Conservation (phyloP, 2,113 vertebrate genomes). For the Thomomys bottae region DNA sequence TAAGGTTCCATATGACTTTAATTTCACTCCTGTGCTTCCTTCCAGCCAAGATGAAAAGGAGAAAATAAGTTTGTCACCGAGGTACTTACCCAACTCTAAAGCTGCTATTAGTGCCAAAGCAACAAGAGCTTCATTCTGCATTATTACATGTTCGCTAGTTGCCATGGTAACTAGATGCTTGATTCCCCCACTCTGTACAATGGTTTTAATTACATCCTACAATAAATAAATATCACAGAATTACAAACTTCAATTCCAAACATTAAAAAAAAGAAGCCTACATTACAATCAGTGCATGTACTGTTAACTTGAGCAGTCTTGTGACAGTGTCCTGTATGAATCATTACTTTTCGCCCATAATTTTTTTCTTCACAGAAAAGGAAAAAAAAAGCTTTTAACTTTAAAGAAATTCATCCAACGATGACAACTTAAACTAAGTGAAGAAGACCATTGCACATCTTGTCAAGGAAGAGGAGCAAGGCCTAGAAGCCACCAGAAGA, state of each 20-base stretch:
- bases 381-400: slow-evolving; percentile 63
- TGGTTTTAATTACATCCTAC: slow-evolving; percentile 95
- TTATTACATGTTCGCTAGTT: slow-evolving; percentile 98
- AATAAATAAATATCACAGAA: slow-evolving; percentile 76
- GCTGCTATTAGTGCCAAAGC: slow-evolving; percentile 95
- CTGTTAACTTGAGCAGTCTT: slow-evolving; percentile 43
- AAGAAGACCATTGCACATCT: slow-evolving; percentile 57
- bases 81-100: slow-evolving; percentile 94
- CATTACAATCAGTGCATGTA: slow-evolving; percentile 61
- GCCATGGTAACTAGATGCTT: slow-evolving; percentile 98
- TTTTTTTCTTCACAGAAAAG: slow-evolving; percentile 20
- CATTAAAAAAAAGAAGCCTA: not conserved
- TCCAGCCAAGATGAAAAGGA: slow-evolving; percentile 45
- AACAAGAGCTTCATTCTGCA: slow-evolving; percentile 99
- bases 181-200: slow-evolving; percentile 95
- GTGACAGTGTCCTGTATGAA: slow-evolving; percentile 48
- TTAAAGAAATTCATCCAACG: slow-evolving; percentile 70
- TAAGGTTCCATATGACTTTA: slow-evolving; percentile 24
- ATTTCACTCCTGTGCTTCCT: slow-evolving; percentile 26
- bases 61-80: slow-evolving; percentile 40
- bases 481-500: slow-evolving; percentile 17
- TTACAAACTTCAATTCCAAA: slow-evolving; percentile 63
- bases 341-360: slow-evolving; percentile 57
- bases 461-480: not conserved
- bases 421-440: slow-evolving; percentile 67